Conservation (phyloP, 2,797 vertebrate genomes). For the Coilia nasus region DNA sequence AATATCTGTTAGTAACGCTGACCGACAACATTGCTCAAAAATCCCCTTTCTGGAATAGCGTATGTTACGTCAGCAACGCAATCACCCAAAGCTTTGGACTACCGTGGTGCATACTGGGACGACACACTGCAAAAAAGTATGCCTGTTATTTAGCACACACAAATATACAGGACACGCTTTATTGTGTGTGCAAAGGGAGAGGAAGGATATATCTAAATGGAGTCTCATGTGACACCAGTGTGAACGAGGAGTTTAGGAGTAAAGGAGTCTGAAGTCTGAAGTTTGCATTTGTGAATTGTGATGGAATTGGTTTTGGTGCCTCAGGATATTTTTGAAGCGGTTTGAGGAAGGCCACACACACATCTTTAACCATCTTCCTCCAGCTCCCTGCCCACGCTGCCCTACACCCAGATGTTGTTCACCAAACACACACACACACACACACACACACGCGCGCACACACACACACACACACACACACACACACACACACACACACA, state of each 20-base stretch:
- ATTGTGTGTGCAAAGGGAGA: neutral
- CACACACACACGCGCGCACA: neutral
- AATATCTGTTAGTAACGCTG: too few relatives aligned
- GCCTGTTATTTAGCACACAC: neutral
- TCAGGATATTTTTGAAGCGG: slow-evolving; percentile 21
- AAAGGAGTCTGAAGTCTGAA: neutral
- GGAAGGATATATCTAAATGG: neutral
- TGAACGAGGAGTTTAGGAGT: neutral
- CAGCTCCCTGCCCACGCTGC: slow-evolving; percentile 19
- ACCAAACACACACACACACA: slow-evolving; percentile 25
- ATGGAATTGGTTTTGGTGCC: neutral
- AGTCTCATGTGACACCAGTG: neutral
- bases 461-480: neutral
- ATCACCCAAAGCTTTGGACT: too few relatives aligned
- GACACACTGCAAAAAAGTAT: too few relatives aligned
- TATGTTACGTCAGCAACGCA: too few relatives aligned
- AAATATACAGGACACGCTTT: neutral
- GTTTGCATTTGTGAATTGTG: slow-evolving; percentile 18
- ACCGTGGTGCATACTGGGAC: too few relatives aligned
- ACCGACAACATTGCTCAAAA: too few relatives aligned
- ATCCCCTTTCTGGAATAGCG: too few relatives aligned
- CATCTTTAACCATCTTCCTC: slow-evolving; percentile 10
- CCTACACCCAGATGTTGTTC: slow-evolving; percentile 40
- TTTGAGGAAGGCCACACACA: slow-evolving; percentile 28
- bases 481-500: neutral